A percentile compares a stretch with the other conserved stretches of the same genome.
Evolutionary conservation across 2,888 invertebrate species (phyloP).

Genomic region (Apodemia mormo): DNA sequence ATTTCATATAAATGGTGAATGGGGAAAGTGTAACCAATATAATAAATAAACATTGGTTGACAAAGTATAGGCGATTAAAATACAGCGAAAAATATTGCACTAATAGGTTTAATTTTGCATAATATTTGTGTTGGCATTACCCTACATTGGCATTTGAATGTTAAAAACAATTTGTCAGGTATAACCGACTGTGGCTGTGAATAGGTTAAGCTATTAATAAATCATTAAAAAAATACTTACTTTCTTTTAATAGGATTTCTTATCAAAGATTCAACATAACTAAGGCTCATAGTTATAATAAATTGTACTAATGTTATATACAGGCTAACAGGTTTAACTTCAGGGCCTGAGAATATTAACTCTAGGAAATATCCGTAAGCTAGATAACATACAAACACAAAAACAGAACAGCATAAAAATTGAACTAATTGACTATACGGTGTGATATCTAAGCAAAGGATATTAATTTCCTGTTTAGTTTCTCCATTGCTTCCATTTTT

Average conservation of each 20-base stretch:
- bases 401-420: slow-evolving; percentile 88
- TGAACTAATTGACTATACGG: slow-evolving; percentile 84
- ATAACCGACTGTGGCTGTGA: too few relatives aligned
- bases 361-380: slow-evolving; percentile 96
- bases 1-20: too few relatives aligned
- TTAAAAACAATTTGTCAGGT: too few relatives aligned
- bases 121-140: too few relatives aligned
- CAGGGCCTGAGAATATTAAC: slow-evolving; percentile 94
- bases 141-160: too few relatives aligned
- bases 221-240: slow-evolving; percentile 54
- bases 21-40: too few relatives aligned
- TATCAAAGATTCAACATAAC: slow-evolving; percentile 86
- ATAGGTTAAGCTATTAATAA: slow-evolving; percentile 11
- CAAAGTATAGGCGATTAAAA: too few relatives aligned
- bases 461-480: slow-evolving; percentile 75
- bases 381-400: slow-evolving; percentile 93
- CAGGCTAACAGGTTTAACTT: slow-evolving; percentile 94
- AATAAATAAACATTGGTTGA: too few relatives aligned
- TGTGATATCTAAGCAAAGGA: slow-evolving; percentile 88
- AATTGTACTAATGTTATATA: slow-evolving; percentile 96
- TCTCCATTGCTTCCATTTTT: slow-evolving; percentile 40
- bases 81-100: too few relatives aligned
- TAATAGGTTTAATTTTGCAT: too few relatives aligned
- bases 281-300: slow-evolving; percentile 91
- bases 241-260: slow-evolving; percentile 82